A percentile compares a stretch with the other conserved stretches of the same genome.
Conservation (phyloP, 2,113 vertebrate species). For the Gymnarchus niloticus region DNA sequence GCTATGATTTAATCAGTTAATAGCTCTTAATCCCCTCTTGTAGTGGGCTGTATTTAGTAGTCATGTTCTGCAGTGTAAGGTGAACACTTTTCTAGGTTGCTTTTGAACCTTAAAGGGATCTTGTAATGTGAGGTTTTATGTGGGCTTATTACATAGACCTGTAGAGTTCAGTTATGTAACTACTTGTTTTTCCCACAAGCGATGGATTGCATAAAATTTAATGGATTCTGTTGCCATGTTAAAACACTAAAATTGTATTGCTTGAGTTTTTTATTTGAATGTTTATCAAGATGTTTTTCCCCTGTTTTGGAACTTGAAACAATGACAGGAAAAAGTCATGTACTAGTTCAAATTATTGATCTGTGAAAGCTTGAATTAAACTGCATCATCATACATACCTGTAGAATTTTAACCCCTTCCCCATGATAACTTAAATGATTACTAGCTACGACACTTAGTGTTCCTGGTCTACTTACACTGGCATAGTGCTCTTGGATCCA, state of each 20-base stretch:
- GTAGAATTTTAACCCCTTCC: background rate
- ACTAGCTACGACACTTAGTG: background rate
- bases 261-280: too few relatives aligned
- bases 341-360: background rate
- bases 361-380: background rate
- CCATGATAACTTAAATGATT: background rate
- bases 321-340: too few relatives aligned
- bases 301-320: background rate
- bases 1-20: background rate
- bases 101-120: background rate
- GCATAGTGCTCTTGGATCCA: background rate
- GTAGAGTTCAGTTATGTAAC: too few relatives aligned
- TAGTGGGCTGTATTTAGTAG: background rate
- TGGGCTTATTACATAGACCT: background rate
- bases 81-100: background rate
- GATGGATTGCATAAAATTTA: too few relatives aligned
- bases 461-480: background rate
- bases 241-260: too few relatives aligned
- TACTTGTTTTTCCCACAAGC: too few relatives aligned
- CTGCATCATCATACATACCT: background rate
- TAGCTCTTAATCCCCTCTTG: background rate
- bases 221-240: too few relatives aligned
- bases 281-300: background rate
- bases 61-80: background rate
- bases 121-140: background rate